A percentile compares a stretch with the other conserved stretches of the same genome.
phyloP scores from a whole-genome alignment of 2,113 vertebrate genomes.

The Perognathus longimembris region DNA sequence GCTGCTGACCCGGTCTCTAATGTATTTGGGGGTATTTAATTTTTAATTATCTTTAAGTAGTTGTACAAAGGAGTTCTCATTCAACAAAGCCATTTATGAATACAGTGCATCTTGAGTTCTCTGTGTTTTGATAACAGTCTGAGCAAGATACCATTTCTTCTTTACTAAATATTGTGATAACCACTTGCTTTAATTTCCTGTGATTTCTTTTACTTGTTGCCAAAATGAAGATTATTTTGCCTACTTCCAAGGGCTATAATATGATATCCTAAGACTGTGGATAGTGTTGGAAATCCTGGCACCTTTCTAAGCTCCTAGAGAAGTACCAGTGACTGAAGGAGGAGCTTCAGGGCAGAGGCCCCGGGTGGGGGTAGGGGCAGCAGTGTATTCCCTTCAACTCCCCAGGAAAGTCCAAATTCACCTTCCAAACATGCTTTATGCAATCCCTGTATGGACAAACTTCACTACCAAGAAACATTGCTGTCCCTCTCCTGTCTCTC shows the following conservation, averaged over 20 bases:
- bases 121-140: background rate
- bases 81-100: too few species aligned
- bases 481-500: background rate
- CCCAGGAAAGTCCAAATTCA: background rate
- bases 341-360: background rate
- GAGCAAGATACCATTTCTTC: background rate
- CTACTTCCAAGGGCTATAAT: background rate
- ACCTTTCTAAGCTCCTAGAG: background rate
- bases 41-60: too few species aligned
- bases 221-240: background rate
- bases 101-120: too few species aligned
- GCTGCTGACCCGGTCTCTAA: background rate
- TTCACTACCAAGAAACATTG: background rate
- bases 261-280: background rate
- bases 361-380: too few species aligned
- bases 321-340: accelerated
- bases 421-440: background rate
- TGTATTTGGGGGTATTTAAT: too few species aligned
- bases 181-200: background rate
- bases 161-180: background rate
- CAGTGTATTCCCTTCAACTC: background rate
- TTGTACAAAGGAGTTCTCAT: too few species aligned
- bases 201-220: background rate
- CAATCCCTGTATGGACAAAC: background rate
- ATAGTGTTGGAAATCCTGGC: background rate